A percentile compares a stretch with the other conserved stretches of the same genome.
Conservation (phyloP, 1,140 invertebrate genomes). For the Lordiphosa stackelbergi region DNA sequence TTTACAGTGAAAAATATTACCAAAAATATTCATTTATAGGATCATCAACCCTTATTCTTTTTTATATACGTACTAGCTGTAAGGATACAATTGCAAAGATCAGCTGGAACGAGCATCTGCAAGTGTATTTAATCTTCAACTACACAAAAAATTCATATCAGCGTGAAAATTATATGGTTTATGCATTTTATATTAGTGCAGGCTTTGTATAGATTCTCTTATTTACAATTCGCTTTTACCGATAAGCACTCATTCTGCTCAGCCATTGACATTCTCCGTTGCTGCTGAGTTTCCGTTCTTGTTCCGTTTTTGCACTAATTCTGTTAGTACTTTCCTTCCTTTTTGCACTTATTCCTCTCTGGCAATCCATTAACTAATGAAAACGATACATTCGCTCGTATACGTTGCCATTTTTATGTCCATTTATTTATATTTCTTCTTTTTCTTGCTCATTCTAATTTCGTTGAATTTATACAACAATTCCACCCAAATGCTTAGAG, state of each 20-base stretch:
- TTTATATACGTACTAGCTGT: no score
- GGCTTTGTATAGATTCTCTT: no score
- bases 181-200: no score
- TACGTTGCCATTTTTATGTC: conserved; percentile 45
- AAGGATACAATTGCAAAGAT: no score
- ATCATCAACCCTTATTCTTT: no score
- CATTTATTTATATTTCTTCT: conserved; percentile 22
- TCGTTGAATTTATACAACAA: conserved; percentile 66
- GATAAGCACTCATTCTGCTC: conserved; percentile 25
- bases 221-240: not conserved
- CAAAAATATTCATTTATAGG: no score
- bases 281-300: not conserved
- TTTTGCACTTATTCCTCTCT: not conserved
- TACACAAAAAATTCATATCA: no score
- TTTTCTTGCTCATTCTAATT: conserved; percentile 68
- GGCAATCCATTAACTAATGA: conserved; percentile 70
- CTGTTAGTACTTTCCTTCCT: conserved; percentile 13
- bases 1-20: no score
- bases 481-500: conserved; percentile 53
- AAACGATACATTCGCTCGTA: conserved; percentile 33
- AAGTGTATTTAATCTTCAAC: no score
- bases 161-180: no score
- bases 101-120: no score
- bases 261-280: not conserved
- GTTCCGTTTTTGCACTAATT: conserved; percentile 22